A percentile compares a stretch with the other conserved stretches of the same genome.
Conservation (phyloP, 2,797 vertebrate species). For the Kryptolebias ocellatus region DNA sequence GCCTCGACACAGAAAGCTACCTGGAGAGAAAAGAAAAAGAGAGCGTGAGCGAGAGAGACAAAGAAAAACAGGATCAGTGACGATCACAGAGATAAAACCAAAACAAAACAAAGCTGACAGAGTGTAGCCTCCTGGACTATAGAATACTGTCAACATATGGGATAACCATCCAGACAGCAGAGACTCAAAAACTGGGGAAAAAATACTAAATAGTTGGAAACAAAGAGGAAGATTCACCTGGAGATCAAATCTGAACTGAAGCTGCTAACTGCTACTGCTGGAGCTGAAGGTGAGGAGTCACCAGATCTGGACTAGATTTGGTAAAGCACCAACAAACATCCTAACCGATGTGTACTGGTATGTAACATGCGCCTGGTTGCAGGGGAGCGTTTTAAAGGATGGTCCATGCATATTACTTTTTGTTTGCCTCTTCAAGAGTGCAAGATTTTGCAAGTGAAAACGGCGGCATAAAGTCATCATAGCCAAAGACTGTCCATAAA, state of each 20-base stretch:
- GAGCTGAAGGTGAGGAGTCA: slow-evolving; percentile 60
- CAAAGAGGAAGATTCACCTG: slow-evolving; percentile 35
- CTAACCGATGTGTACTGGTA: not conserved
- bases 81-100: slow-evolving; percentile 15
- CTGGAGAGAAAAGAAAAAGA: slow-evolving; percentile 49
- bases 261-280: slow-evolving; percentile 30
- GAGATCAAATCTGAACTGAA: slow-evolving; percentile 16
- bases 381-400: too few species aligned
- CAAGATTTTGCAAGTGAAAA: too few species aligned
- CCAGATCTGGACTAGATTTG: slow-evolving; percentile 9
- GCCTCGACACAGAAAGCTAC: slow-evolving; percentile 41
- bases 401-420: too few species aligned
- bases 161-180: slow-evolving; percentile 34
- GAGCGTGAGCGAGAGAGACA: slow-evolving; percentile 31
- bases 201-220: slow-evolving; percentile 28
- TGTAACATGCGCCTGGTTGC: not conserved
- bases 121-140: slow-evolving; percentile 44
- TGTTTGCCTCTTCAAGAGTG: too few species aligned
- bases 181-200: slow-evolving; percentile 27
- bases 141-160: slow-evolving; percentile 56
- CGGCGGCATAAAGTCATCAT: too few species aligned
- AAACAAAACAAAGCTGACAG: slow-evolving; percentile 18
- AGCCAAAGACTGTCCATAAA: too few species aligned
- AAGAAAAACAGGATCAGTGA: slow-evolving; percentile 33
- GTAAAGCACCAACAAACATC: slow-evolving; percentile 11